Evolutionary conservation across 2,888 invertebrate genomes (phyloP), one percentile per base, ranked within the genome.

Genomic region (Salpingus planirostris): DNA sequence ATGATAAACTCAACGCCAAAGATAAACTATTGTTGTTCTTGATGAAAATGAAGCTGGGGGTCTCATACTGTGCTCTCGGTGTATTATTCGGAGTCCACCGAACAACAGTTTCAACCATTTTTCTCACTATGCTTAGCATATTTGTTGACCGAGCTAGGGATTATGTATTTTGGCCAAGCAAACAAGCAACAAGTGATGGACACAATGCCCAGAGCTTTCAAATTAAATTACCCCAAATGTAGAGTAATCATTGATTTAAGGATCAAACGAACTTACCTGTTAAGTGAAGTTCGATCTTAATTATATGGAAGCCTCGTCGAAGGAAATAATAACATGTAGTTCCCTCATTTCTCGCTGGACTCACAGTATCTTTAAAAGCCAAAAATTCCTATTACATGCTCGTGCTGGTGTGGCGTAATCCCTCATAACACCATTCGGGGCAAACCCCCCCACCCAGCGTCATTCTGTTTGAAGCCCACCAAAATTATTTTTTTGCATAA

Each of bases 21-120:
- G 11, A 24, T 10, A 24, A 11, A 24, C 24, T 24, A 8, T 24
- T 24, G 10, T 7, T 24, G 10, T 24, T 24, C 11, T 10, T 24
- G 11, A 24, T 24, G 24, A 24, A 24, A 24, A 24, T 24, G 2
- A 24, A 24, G 2, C 2, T 24, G 11, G 24, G 2, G 2, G 2
- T 24, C 2, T 24, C 24, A n/a, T 2, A 24, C 11, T n/a, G 10
- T 11, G 24, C 11, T n/a, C 11, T 24, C n/a, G 2, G 11, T 7
- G 11, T 11, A n/a, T 24, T 24, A 2, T 2, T 24, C 11, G 24
- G 24, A 11, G 11, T 24, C 7, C 7, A 11, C 11, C 7, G 7
- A n/a, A 24, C 11, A 7, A 24, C 24, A n/a, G 24, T 11, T n/a
- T 11, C 8, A 24, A 7, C n/a, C 8, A 24, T 24, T 11, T 24